Conservation (phyloP, 2,888 invertebrate genomes). For the Exocentrus adspersus region DNA sequence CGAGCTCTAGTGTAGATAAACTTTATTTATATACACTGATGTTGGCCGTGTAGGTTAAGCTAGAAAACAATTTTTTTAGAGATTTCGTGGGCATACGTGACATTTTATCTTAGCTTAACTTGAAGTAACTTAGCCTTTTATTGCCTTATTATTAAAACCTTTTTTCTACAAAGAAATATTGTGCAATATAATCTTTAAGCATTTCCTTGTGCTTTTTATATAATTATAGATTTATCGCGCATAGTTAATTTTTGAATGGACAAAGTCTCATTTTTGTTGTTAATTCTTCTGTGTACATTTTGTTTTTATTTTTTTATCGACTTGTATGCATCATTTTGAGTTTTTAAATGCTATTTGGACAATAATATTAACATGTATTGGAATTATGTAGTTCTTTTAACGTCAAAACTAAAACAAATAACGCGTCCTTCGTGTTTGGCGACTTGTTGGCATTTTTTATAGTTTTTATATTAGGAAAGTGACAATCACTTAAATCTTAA, state of each 20-base stretch:
- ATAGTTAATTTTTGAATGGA: slow-evolving; percentile 27
- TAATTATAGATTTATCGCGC: slow-evolving; percentile 9
- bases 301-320: slow-evolving; percentile 32
- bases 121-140: slow-evolving; percentile 32
- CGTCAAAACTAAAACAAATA: slow-evolving; percentile 26
- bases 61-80: slow-evolving; percentile 5
- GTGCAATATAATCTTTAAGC: slow-evolving; percentile 50
- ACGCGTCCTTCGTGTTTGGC: slow-evolving; percentile 35
- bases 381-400: slow-evolving; percentile 34
- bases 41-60: slow-evolving; percentile 21
- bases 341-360: slow-evolving; percentile 40
- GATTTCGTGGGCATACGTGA: background rate
- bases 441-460: slow-evolving; percentile 21
- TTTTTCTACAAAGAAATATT: slow-evolving; percentile 42
- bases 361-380: slow-evolving; percentile 43
- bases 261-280: slow-evolving; percentile 34
- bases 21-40: slow-evolving; percentile 24
- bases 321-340: slow-evolving; percentile 33
- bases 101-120: slow-evolving; percentile 14
- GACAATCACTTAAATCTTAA: slow-evolving; percentile 52
- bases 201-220: slow-evolving; percentile 27
- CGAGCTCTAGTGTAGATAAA: slow-evolving; percentile 25
- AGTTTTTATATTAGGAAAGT: slow-evolving; percentile 40
- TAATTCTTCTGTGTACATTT: slow-evolving; percentile 33
- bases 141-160: slow-evolving; percentile 26